A percentile compares a stretch with the other conserved stretches of the same genome.
phyloP scores from a whole-genome alignment of 2,888 invertebrate genomes.

The Polyommatus icarus region DNA sequence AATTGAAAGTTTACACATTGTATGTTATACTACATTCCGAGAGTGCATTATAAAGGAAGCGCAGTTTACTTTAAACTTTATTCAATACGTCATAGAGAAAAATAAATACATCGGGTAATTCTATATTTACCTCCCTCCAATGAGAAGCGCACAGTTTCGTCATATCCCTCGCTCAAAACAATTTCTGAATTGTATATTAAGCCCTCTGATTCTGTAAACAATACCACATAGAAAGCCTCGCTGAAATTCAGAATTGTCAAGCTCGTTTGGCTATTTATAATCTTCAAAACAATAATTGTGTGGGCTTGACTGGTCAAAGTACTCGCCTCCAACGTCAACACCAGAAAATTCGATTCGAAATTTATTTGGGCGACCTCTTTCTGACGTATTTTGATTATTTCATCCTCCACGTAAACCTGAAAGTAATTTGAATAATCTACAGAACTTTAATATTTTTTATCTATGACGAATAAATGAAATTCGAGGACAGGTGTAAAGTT shows the following conservation, averaged over 20 bases:
- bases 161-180: constrained; percentile 26
- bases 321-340: constrained; percentile 44
- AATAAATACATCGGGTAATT: neutral
- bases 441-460: constrained; percentile 43
- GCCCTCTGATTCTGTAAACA: constrained; percentile 38
- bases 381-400: constrained; percentile 42
- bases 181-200: constrained; percentile 35
- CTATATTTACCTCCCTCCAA: constrained; percentile 32
- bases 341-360: constrained; percentile 43
- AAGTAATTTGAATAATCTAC: constrained; percentile 48
- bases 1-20: neutral
- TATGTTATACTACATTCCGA: too few species aligned
- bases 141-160: constrained; percentile 30
- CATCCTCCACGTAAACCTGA: constrained; percentile 42
- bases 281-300: constrained; percentile 36
- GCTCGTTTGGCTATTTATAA: constrained; percentile 12
- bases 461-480: constrained; percentile 32
- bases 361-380: constrained; percentile 39
- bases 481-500: neutral
- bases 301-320: constrained; percentile 37
- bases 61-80: neutral
- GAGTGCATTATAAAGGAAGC: neutral
- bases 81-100: neutral
- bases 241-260: constrained; percentile 33
- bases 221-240: constrained; percentile 37